Percentiles rank a stretch among this genome's conserved stretches.
Conservation (phyloP, 2,888 invertebrate genomes). For the Hypselothyrea guttata region DNA sequence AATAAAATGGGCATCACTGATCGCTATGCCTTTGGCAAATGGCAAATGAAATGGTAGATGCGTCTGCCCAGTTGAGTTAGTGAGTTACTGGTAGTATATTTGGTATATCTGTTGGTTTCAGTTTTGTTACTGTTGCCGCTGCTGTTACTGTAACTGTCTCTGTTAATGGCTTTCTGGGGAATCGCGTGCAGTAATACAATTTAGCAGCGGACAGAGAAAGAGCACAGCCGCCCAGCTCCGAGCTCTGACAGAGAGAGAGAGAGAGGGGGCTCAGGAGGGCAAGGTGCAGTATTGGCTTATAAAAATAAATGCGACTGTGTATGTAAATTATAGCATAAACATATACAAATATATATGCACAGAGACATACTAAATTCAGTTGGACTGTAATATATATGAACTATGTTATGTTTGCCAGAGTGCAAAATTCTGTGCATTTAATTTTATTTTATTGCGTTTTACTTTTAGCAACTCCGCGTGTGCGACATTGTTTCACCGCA, state of each 20-base stretch:
- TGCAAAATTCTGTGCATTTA: constrained; percentile 58
- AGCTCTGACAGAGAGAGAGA: neutral
- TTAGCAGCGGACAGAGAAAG: constrained; percentile 40
- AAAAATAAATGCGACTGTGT: constrained; percentile 42
- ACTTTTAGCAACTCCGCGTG: constrained; percentile 57
- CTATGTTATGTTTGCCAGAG: constrained; percentile 15
- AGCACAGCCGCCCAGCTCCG: constrained; percentile 34
- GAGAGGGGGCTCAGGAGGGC: neutral
- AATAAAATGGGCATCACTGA: too few relatives aligned
- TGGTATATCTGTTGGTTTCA: constrained; percentile 28
- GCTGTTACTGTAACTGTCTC: constrained; percentile 36
- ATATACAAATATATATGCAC: constrained; percentile 28
- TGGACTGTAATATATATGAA: neutral
- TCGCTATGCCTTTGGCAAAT: too few relatives aligned
- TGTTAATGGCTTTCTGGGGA: constrained; percentile 74
- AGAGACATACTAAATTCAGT: constrained; percentile 4
- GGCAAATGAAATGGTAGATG: constrained; percentile 29
- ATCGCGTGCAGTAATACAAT: constrained; percentile 74
- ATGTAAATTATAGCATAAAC: constrained; percentile 54
- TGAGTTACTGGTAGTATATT: constrained; percentile 47
- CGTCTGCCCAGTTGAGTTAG: constrained; percentile 41
- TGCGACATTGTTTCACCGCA: constrained; percentile 65
- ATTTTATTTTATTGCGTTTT: constrained; percentile 68
- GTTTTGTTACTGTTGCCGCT: constrained; percentile 19
- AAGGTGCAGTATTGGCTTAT: constrained; percentile 41